These are phyloP conservation scores for Keiferia lycopersicella DNA, from an alignment of 2,888 invertebrate species.

Conservation along the genomic window DNA sequence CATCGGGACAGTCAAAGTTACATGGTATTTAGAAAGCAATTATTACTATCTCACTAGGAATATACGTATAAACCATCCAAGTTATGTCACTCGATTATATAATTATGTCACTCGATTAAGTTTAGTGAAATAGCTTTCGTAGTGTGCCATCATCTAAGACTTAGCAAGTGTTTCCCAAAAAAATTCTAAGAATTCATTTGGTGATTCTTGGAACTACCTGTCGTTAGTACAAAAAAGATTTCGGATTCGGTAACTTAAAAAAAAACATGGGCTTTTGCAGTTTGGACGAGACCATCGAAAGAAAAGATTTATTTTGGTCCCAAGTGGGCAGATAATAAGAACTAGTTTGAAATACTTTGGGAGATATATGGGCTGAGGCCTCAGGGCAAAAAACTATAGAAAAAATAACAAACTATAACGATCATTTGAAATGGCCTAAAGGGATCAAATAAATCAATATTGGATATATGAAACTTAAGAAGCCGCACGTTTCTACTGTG, in stretches of 20 bases:
- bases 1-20: too few species aligned
- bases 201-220: conserved; percentile 62
- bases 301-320: conserved; percentile 5
- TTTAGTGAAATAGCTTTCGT: too few species aligned
- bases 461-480: conserved; percentile 41
- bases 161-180: conserved; percentile 37
- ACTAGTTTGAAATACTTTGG: neutral
- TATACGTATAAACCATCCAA: too few species aligned
- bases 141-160: neutral
- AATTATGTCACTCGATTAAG: too few species aligned
- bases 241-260: conserved; percentile 30
- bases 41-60: too few species aligned
- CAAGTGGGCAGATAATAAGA: conserved; percentile 1
- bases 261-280: neutral
- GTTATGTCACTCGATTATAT: too few species aligned
- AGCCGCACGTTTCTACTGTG: conserved; percentile 35
- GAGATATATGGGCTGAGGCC: conserved; percentile 5
- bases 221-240: conserved; percentile 47
- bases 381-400: conserved; percentile 30
- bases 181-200: conserved; percentile 55
- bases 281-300: neutral
- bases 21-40: too few species aligned
- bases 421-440: conserved; percentile 42
- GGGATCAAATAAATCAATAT: conserved; percentile 57
- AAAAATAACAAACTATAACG: conserved; percentile 50